These are phyloP conservation scores for Philopedon plagiatum DNA, from an alignment of 2,888 invertebrate species.

Conservation along the genomic window DNA sequence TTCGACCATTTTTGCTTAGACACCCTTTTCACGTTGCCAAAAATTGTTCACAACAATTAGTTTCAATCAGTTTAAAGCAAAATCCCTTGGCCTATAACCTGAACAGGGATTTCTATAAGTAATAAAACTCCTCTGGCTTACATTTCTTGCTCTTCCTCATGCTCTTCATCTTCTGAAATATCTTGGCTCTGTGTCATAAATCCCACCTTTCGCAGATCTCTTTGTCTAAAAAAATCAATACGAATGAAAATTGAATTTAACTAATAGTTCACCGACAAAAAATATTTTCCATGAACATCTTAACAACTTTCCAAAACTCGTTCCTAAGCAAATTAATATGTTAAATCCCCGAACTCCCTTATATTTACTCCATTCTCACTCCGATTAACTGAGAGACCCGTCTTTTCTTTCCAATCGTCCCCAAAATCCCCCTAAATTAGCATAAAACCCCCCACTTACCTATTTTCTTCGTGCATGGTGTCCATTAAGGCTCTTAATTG, in stretches of 20 bases:
- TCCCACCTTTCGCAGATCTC: conserved; percentile 36
- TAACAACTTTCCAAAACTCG: no score
- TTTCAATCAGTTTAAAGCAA: no score
- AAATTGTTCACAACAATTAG: no score
- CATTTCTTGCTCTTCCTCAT: conserved; percentile 12
- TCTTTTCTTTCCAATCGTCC: conserved; percentile 38
- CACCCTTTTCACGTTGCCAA: no score
- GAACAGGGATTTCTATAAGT: no score
- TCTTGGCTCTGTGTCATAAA: conserved; percentile 28
- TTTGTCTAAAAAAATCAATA: conserved; percentile 19
- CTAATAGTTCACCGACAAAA: no score
- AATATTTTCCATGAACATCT: no score
- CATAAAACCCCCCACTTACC: conserved; percentile 57
- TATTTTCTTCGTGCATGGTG: conserved; percentile 63
- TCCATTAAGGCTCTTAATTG: conserved; percentile 65
- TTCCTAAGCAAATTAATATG: not conserved
- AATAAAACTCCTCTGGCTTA: not conserved
- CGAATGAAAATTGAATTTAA: no score
- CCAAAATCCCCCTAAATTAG: conserved; percentile 49
- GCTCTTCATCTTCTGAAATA: conserved; percentile 38
- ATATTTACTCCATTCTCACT: conserved; percentile 29
- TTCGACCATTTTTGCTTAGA: no score
- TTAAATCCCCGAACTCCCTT: conserved; percentile 17
- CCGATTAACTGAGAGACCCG: conserved; percentile 46
- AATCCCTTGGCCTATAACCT: no score